Base-by-base conservation (phyloP, 2,797 vertebrate genomes). In the Ptychobarbus kaznakovi region DNA sequence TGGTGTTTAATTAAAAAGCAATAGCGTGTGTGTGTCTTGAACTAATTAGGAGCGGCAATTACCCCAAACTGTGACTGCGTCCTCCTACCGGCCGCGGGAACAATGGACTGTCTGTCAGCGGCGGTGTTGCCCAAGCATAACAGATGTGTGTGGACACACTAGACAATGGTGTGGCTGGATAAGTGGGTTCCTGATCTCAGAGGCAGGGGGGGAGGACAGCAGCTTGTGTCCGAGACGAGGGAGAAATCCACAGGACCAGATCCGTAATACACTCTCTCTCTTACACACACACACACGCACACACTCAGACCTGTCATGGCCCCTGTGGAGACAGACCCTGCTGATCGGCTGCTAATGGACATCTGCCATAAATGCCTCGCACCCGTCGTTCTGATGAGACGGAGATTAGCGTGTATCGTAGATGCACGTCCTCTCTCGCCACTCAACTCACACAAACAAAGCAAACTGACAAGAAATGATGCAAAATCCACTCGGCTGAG, bases 41-140 rank as follows among this genome's bases (percentile, higher is more conserved):
- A 97, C 96, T 97, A 98, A 97, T 98, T 97, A 97, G 96, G 95
- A 96, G 96, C 96, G 96, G 96, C 96, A 97, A 97, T 97, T 97
- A 97, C 96, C 96, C 94, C 95, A 96, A 96, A 96, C 96, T 94
- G 92, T 95, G 96, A 94, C 92, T 95, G 95, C 92, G 95, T 95
- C 96, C 96, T 90, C 95, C 95, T 93, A 93, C 94, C 89, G 86
- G 89, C 95, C 93, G 91, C 79, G 90, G 94, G 96, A 96, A 97
- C 96, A 97, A 96, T 96, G 94, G 96, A 94, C 95, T 95, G 96
- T 95, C 96, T 97, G 96, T 97, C 96, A 96, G 94, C 91, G 94
- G 96, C 95, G 96, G 94, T 95, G 95, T 96, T 95, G 96, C 95
- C 95, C 96, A 97, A 95, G 95, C 96, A 95, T 96, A 96, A 96